Percentiles rank a stretch among this genome's conserved stretches.
These are phyloP conservation scores for Theristicus caerulescens DNA, from an alignment of 2,113 vertebrate species.

Conservation along the genomic window DNA sequence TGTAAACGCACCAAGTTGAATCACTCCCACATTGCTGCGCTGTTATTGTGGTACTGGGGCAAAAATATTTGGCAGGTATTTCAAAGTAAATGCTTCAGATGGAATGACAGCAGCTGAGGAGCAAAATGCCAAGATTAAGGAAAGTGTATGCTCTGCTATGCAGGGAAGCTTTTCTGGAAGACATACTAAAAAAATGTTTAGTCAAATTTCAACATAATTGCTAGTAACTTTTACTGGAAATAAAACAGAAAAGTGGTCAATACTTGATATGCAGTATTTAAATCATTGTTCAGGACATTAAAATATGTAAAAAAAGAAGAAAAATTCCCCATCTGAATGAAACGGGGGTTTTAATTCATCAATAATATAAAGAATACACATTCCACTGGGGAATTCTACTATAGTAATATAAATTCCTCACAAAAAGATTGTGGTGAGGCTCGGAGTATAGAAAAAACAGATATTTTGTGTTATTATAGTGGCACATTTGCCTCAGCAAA, in stretches of 20 bases:
- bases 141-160: conserved; percentile 61
- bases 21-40: conserved; percentile 61
- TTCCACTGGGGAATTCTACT: conserved; percentile 54
- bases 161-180: conserved; percentile 38
- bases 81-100: conserved; percentile 76
- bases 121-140: conserved; percentile 67
- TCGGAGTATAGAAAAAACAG: conserved; percentile 52
- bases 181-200: conserved; percentile 36
- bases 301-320: neutral
- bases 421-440: conserved; percentile 28
- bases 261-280: neutral
- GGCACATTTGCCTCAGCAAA: conserved; percentile 4
- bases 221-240: neutral
- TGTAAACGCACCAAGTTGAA: conserved; percentile 48
- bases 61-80: conserved; percentile 79
- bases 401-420: conserved; percentile 67
- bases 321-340: neutral
- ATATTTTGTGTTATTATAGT: conserved; percentile 60
- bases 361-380: conserved; percentile 41
- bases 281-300: neutral
- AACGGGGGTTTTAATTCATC: conserved; percentile 14
- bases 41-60: conserved; percentile 75
- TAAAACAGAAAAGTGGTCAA: neutral
- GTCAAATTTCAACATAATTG: conserved; percentile 32
- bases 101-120: conserved; percentile 68